Evolutionary conservation across 92 coral and sea anemone genomes (phyloP), one percentile per base, ranked within the genome.

Genomic region (Muricea muricata): DNA sequence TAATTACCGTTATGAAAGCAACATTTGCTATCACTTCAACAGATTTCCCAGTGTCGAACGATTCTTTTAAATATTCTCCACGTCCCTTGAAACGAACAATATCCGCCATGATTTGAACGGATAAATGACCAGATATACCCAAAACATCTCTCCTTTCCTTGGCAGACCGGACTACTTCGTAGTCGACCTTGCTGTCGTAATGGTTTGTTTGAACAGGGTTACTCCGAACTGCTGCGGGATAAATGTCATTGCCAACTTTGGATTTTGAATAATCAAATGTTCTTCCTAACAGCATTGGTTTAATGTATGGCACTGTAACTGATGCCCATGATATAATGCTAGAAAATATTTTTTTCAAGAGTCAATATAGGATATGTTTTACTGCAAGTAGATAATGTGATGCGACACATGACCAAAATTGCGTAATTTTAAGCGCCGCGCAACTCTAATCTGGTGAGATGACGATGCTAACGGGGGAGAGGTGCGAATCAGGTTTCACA

Each of bases 101-200:
- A 17, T 41, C 55, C 34, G 91, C 91, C 57, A 72, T 75, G 46
- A 88, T 35, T 35, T 88, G 67, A 17, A 88, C 34, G 11, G 91
- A 83, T 9, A 88, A 78, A 4, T 88, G 88, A 3, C 88, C 91
- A 24, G 91, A 88, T 0, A 88, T 20, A 73, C 83, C 88, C 25
- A 88, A 75, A 21, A 88, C 72, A 21, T 88, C 91, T 28, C 79
- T 83, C 34, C 65, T 73, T 50, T 88, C 91, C 42, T 75, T 25
- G 61, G 39, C 42, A 17, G 18, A 67, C 26, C 57, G 37, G 4
- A 88, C 72, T 12, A 88, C 65, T n/a, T 52, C n/a, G 73, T 83
- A 88, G 25, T 66, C 29, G 72, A 88, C 78, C 54, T 58, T 20
- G 11, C 46, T 50, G 8, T 50, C 23, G 29, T 48, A 25, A 35